Evolutionary conservation across 2,888 invertebrate genomes (phyloP).

Genomic region (Netelia virgata): DNA sequence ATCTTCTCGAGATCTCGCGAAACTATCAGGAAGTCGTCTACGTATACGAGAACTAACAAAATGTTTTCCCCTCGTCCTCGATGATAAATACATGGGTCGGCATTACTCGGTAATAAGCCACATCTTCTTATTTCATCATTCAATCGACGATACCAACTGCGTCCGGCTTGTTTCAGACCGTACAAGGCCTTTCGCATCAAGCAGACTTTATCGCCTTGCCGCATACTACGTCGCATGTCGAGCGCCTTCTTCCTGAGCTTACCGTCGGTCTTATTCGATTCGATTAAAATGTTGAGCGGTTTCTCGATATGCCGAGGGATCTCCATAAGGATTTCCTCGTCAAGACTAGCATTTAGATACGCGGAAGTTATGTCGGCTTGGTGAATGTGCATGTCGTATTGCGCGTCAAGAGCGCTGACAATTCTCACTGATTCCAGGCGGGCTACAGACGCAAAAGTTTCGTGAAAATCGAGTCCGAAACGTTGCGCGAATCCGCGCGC

Average conservation of each 20-base stretch:
- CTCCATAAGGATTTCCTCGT: conserved; percentile 45
- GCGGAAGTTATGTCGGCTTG: conserved; percentile 66
- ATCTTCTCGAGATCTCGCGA: conserved; percentile 29
- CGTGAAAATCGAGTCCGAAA: conserved; percentile 64
- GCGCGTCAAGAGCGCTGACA: conserved; percentile 41
- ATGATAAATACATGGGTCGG: conserved; percentile 57
- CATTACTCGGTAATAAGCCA: background rate
- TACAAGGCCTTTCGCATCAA: conserved; percentile 30
- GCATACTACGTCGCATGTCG: conserved; percentile 13
- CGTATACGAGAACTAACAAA: conserved; percentile 67
- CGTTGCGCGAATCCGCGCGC: conserved; percentile 66
- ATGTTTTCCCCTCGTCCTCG: conserved; percentile 41
- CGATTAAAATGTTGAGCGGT: conserved; percentile 33
- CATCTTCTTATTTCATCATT: conserved; percentile 33
- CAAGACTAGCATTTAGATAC: conserved; percentile 40
- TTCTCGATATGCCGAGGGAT: conserved; percentile 19
- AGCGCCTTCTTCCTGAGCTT: conserved; percentile 28
- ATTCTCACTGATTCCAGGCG: conserved; percentile 58
- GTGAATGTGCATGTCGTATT: conserved; percentile 45
- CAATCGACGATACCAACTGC: conserved; percentile 52
- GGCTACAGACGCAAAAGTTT: conserved; percentile 69
- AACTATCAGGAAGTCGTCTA: conserved; percentile 54
- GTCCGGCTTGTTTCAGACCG: conserved; percentile 39
- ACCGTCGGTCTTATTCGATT: background rate
- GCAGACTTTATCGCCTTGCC: conserved; percentile 28